Evolutionary conservation across 2,113 vertebrate genomes (phyloP).

Genomic region (Pantherophis guttatus): DNA sequence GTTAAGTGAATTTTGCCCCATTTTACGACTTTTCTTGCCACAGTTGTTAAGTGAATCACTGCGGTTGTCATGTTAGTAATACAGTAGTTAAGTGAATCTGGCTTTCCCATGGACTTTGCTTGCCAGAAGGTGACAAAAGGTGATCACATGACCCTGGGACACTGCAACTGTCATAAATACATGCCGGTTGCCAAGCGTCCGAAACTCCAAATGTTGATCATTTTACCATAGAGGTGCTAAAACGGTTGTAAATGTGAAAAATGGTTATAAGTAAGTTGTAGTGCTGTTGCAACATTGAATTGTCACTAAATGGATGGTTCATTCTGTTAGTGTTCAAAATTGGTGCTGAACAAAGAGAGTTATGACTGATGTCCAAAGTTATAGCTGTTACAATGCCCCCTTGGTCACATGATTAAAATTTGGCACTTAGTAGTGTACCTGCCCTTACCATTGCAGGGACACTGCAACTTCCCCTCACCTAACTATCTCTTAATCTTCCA

Average conservation of each 20-base stretch:
- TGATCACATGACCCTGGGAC: neutral
- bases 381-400: neutral
- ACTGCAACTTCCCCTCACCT: neutral
- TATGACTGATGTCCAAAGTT: neutral
- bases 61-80: neutral
- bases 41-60: neutral
- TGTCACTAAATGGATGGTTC: neutral
- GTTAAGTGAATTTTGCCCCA: neutral
- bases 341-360: neutral
- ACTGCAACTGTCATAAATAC: neutral
- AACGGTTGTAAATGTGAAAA: neutral
- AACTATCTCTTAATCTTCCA: neutral
- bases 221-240: neutral
- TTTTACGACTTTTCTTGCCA: neutral
- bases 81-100: neutral
- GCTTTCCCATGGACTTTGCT: neutral
- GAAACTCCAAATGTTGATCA: neutral
- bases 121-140: neutral
- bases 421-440: neutral
- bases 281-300: neutral
- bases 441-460: neutral
- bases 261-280: neutral
- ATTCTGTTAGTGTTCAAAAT: neutral
- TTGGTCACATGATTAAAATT: neutral
- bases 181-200: neutral